Evolutionary conservation across 2,888 invertebrate genomes (phyloP), one percentile per base, ranked within the genome.

Genomic region (Philhelius pedissequus): DNA sequence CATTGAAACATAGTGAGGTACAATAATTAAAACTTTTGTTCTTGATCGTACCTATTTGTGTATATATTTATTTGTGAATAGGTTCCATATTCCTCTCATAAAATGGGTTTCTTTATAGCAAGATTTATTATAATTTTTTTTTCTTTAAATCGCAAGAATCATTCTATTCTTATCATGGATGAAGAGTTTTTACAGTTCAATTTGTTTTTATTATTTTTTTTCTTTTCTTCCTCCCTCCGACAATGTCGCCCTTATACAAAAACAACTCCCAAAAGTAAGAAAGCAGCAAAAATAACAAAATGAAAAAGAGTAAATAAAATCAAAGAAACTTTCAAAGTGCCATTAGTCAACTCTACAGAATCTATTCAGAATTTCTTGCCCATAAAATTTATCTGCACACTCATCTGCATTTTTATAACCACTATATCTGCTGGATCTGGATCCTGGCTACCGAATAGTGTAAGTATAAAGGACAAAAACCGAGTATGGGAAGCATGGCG

Each of bases 401-500:
- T 74, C 54, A 84, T 84, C 84, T 84, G 75, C 80, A 84, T 84
- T 84, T 84, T 84, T 84, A 84, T 84, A 80, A 58, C 81, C 25
- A 70, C 64, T 82, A 68, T 82, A 84, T 84, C 84, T 84, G 62
- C 64, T 82, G 60, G 77, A 84, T 84, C 84, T 84, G 62, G 84
- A 80, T 84, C 80, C 64, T 48, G 75, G 60, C 84, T 84, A 84
- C 84, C 68, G 84, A 80, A 84, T 71, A 76, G n/a, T 15, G 84
- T 71, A n/a, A n/a, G n/a, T n/a, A 66, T 66, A 60, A 54, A 75
- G 52, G 71, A 80, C 80, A 80, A 84, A 75, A 84, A 84, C 84
- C 71, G 66, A 89, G 87, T 90, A 90, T 90, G 90, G 87, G 89
- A 90, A 89, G 89, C 88, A 87, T 89, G 90, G 91, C 91, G 90